phyloP scores from a whole-genome alignment of 1,140 invertebrate genomes.

The Pseudomyrmex concolor region DNA sequence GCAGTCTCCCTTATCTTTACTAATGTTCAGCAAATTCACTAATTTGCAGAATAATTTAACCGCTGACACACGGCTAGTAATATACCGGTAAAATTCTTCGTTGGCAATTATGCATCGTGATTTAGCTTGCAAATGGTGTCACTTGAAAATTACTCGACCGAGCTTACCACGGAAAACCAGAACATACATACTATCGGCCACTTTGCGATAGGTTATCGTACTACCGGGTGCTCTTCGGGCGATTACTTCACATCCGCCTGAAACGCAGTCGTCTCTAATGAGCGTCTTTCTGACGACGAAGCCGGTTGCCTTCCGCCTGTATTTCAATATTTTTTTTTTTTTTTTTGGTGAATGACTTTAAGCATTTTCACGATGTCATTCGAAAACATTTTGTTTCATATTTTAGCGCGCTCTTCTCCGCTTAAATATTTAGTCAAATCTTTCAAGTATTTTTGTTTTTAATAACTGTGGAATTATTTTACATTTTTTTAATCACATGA shows the following conservation, averaged over 20 bases:
- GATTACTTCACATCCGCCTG: constrained; percentile 78
- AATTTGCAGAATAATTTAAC: constrained; percentile 25
- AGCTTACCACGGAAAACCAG: constrained; percentile 31
- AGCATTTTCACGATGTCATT: not conserved
- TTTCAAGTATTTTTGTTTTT: not conserved
- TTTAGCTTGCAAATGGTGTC: constrained; percentile 54
- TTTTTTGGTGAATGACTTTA: not conserved
- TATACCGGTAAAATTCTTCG: not conserved
- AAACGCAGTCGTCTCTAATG: constrained; percentile 60
- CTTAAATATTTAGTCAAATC: no score
- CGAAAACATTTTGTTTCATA: no score
- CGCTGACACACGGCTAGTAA: not conserved
- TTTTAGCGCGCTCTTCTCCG: no score
- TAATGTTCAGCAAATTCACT: constrained; percentile 11
- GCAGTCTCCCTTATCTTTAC: not conserved
- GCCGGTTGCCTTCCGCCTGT: constrained; percentile 13
- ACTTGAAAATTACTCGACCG: constrained; percentile 35
- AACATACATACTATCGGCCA: constrained; percentile 66
- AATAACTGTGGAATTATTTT: not conserved
- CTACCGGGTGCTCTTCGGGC: constrained; percentile 65
- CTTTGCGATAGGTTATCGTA: constrained; percentile 75
- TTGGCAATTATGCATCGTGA: constrained; percentile 4
- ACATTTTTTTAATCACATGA: not conserved
- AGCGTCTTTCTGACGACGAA: constrained; percentile 24
- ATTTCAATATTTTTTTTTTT: constrained; percentile 19